Evolutionary conservation across 2,797 vertebrate genomes (phyloP), one percentile per base, ranked within the genome.

Genomic region (Melanotaenia boesemani): DNA sequence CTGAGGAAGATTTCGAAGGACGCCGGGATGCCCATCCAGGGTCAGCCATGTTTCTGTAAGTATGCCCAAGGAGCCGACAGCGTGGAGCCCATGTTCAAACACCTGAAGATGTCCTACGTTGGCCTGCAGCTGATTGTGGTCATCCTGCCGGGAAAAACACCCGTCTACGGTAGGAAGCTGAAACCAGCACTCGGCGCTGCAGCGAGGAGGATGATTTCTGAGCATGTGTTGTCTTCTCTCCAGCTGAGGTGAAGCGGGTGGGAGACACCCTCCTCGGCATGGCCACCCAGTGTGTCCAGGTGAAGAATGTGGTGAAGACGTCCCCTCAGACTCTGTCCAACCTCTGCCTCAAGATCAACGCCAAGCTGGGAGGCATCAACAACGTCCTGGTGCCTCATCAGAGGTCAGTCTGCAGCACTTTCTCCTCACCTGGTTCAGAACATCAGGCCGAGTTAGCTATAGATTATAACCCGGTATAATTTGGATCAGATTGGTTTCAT

Each of bases 31-130:
- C n/a, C n/a, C n/a, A n/a, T n/a, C n/a, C n/a, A n/a, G n/a, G n/a
- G n/a, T n/a, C n/a, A 99, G 89, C 98, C 98, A 0, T 99, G 98
- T 72, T 99, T 99, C 93, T 99, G 98, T 92, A 99, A 99, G 83
- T 99, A 99, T 0, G 98, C 98, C 67, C 98, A 99, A 83, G 98
- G 98, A 2, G 98, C 98, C 0, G 98, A 99, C 94, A 99, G 97
- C 0, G 98, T 99, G 91, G 98, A 99, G 94, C 98, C 98, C 77
- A 99, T 99, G 98, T 99, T 99, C 90, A 99, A 99, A 83, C 98
- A 99, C 89, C 93, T 99, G 67, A 99, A 99, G 90, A 95, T 99
- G 94, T 99, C 98, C 18, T 99, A 99, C 0, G 98, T 99, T 2
- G 98, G 98, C 8, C 95, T 99, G 83, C 98, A 99, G 94, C 96